phyloP scores from a whole-genome alignment of 2,797 vertebrate genomes.

The Gouania willdenowi region DNA sequence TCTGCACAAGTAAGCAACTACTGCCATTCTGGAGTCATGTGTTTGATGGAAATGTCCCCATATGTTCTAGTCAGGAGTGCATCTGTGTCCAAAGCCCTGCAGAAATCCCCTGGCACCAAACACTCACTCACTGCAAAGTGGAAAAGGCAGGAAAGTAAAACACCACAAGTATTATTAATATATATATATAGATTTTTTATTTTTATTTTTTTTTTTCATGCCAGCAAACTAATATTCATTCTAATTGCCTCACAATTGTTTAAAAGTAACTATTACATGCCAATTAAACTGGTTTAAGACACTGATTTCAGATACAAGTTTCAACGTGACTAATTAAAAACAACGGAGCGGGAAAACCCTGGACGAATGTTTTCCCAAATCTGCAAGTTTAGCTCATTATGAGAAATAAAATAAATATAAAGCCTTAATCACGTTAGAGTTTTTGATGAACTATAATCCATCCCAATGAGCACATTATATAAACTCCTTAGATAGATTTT shows the following conservation, averaged over 20 bases:
- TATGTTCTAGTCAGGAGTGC: conserved; percentile 58
- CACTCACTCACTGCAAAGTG: conserved; percentile 26
- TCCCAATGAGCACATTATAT: conserved; percentile 45
- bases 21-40: conserved; percentile 30
- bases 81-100: conserved; percentile 57
- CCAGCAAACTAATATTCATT: conserved; percentile 67
- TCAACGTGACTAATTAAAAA: conserved; percentile 72
- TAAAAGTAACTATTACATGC: conserved; percentile 73
- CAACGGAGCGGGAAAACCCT: conserved; percentile 57
- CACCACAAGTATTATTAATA: conserved; percentile 39
- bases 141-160: conserved; percentile 27
- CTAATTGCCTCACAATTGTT: conserved; percentile 71
- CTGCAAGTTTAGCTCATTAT: conserved; percentile 51
- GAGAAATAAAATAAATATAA: no score
- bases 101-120: conserved; percentile 52
- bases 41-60: conserved; percentile 57
- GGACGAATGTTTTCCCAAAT: conserved; percentile 58
- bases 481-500: no score
- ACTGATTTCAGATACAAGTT: conserved; percentile 64
- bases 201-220: no score
- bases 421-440: conserved; percentile 64
- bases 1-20: conserved; percentile 31
- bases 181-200: no score
- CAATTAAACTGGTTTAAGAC: conserved; percentile 72
- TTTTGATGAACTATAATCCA: conserved; percentile 49